Evolutionary conservation across 2,888 invertebrate genomes (phyloP).

Genomic region (Eucera pruinosa): DNA sequence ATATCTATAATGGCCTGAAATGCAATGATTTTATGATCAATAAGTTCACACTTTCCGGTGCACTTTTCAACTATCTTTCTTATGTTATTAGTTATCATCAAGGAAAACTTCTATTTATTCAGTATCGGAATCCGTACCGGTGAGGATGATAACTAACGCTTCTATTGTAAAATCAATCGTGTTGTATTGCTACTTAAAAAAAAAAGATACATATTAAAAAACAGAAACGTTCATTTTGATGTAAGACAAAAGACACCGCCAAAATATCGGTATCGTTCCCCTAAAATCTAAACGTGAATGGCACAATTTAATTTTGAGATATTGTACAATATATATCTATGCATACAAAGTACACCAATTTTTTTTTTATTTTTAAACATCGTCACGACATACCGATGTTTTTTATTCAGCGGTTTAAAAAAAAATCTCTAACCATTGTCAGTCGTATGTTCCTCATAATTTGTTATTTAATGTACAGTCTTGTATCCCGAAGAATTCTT

Average conservation of each 20-base stretch:
- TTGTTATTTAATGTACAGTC: constrained; percentile 2
- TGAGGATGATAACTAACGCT: constrained; percentile 58
- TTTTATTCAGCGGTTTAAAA: constrained; percentile 24
- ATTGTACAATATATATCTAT: too few relatives aligned
- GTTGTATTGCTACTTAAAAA: constrained; percentile 20
- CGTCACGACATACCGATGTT: constrained; percentile 30
- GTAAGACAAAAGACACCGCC: constrained; percentile 3
- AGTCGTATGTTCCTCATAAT: constrained; percentile 19
- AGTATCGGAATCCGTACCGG: constrained; percentile 61
- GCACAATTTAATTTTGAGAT: too few relatives aligned
- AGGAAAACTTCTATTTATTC: constrained; percentile 62
- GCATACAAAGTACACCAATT: too few relatives aligned
- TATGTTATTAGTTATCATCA: constrained; percentile 66
- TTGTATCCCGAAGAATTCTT: not conserved
- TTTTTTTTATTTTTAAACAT: not conserved
- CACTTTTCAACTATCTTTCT: constrained; percentile 66
- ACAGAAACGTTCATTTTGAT: constrained; percentile 18
- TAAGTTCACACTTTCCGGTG: constrained; percentile 64
- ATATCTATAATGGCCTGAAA: constrained; percentile 77
- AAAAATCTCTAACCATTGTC: constrained; percentile 22
- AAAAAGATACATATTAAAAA: constrained; percentile 4
- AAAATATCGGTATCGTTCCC: constrained; percentile 54
- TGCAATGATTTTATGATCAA: constrained; percentile 63
- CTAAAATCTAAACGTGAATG: not conserved
- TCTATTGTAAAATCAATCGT: constrained; percentile 43